Evolutionary conservation across 2,888 invertebrate species (phyloP), one percentile per base, ranked within the genome.

Genomic region (Mythimna lalbum): DNA sequence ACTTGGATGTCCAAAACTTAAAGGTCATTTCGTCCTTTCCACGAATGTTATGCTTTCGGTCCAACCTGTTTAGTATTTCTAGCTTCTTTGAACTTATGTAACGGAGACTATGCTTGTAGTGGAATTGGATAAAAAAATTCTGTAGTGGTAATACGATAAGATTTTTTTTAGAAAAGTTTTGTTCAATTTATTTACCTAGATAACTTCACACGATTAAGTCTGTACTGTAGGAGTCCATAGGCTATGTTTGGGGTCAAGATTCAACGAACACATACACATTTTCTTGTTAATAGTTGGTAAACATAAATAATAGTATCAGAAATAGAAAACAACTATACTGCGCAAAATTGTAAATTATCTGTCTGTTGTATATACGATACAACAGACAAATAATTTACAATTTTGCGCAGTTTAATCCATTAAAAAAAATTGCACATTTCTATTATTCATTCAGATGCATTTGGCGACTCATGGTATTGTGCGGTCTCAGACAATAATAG

Each of bases 1-100:
- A 88, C 86, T 87, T 81, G 65, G 52, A 79, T 88, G 85, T 85
- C 85, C 82, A 87, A 89, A 86, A 84, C 73, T 86, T 87, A 82
- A 83, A 91, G 89, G 90, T 90, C 88, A 83, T 50, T 21, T 59
- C 69, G 80, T 83, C 81, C 76, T 80, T 82, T 82, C 74, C 57
- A 69, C 66, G 69, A 73, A 73, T 71, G 63, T 76, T 73, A 73
- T 47, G 60, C 10, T 79, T 63, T 74, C 27, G 55, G 73, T 63
- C 52, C 55, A 39, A 73, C 64, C 53, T 68, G 67, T 73, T 74
- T 73, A 55, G 53, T 70, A 50, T 27, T 50, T 50, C 49, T 55
- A 66, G 47, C 10, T 6, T 36, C 55, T 59, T 49, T 17, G 27
- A 27, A 53, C 47, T 31, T 57, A 21, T 21, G 39, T 68, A 61